Base-by-base conservation (phyloP, 2,888 invertebrate genomes). In the Drosophila histrio region DNA sequence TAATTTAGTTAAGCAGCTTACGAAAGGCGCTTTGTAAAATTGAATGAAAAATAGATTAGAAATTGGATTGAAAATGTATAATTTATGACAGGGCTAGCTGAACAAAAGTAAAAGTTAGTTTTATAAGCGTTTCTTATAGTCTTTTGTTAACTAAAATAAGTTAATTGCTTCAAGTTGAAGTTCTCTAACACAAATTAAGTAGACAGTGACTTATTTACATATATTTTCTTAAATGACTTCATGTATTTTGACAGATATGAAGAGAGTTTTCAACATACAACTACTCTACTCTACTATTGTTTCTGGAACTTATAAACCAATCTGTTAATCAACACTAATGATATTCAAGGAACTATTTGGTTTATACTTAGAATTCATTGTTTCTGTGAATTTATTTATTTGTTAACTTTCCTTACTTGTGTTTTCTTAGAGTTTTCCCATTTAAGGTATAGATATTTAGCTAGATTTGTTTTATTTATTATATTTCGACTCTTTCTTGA, bases 1-100 rank as follows among this genome's bases (percentile, higher is more conserved):
- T 74, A 59, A 74, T 74, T 68, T 52, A 53, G 69, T 49, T 74
- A 62, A 59, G 52, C 69, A 56, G 63, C 63, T 71, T 76, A 69
- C 43, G 65, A 70, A 73, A 62, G 41, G 32, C 56, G 64, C 34
- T 36, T 46, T 26, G 39, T 5, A 22, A 24, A 22, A 47, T 19
- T 50, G 47, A 76, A 41, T 52, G 43, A 41, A 36, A 39, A 72
- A 58, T 54, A 34, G 50, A 64, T 64, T 72, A 53, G 32, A 59
- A 59, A 72, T 41, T 11, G 30, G 26, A 59, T 53, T 53, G 11
- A 22, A 41, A 30, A 26, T 21, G 11, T 3, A n/a, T n/a, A 21
- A 24, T n/a, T 26, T 6, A 32, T 17, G 22, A 11, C 22, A 2
- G 34, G 15, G 34, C 19, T n/a, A 30, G 30, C 19, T 13, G n/a